Conservation (phyloP, 2,888 invertebrate genomes). For the Cephus rjabovi region DNA sequence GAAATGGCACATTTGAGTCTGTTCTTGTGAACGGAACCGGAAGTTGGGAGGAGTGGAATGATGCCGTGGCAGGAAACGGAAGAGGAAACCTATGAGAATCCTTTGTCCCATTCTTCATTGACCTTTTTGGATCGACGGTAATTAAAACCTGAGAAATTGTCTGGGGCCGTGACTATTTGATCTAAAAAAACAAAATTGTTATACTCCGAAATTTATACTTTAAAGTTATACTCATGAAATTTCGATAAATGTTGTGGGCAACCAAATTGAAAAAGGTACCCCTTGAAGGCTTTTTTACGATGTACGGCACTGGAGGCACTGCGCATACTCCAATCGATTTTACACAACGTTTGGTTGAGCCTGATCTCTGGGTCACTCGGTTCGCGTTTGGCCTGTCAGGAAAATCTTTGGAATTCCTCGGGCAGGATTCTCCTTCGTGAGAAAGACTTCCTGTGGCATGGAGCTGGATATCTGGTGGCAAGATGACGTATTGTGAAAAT, state of each 20-base stretch:
- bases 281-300: neutral
- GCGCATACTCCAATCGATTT: slow-evolving; percentile 51
- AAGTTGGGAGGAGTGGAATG: neutral
- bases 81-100: neutral
- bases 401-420: neutral
- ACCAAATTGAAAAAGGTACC: neutral
- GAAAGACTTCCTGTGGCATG: neutral
- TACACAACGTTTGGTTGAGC: neutral
- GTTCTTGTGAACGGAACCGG: neutral
- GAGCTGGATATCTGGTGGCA: neutral
- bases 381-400: neutral
- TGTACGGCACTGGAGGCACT: neutral
- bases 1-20: neutral
- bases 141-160: neutral
- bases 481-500: neutral
- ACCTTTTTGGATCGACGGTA: neutral
- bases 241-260: neutral
- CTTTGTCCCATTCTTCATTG: neutral
- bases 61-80: neutral
- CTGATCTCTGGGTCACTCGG: slow-evolving; percentile 27
- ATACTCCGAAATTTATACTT: neutral
- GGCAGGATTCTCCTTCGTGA: neutral
- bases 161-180: neutral
- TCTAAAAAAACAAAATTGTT: neutral
- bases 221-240: neutral